These are phyloP conservation scores for Podarcis cretensis DNA, from an alignment of 2,113 vertebrate genomes.

Conservation along the genomic window DNA sequence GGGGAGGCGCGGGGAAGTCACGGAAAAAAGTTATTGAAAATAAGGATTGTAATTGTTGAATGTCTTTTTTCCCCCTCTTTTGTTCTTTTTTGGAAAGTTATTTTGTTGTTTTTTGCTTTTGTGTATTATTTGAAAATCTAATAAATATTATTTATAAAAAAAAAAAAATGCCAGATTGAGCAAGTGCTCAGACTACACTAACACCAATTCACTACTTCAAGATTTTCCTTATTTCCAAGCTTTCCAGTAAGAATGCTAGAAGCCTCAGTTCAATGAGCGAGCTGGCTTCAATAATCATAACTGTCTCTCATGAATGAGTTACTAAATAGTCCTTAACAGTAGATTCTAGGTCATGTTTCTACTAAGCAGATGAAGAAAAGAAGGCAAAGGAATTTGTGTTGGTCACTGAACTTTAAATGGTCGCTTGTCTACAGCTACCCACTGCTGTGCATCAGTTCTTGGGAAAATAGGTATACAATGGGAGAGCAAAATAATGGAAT, in stretches of 20 bases:
- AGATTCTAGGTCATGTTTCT: background rate
- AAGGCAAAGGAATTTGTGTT: background rate
- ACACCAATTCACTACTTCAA: background rate
- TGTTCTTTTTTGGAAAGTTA: too few relatives aligned
- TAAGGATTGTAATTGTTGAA: too few relatives aligned
- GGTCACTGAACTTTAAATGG: background rate
- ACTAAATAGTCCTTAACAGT: rapidly evolving
- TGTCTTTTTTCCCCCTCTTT: too few relatives aligned
- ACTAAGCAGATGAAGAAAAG: background rate
- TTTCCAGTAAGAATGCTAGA: background rate
- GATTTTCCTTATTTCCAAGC: background rate
- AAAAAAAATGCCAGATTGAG: background rate
- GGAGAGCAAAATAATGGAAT: background rate
- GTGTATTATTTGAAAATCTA: too few relatives aligned
- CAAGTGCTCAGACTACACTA: background rate
- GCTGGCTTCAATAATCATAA: background rate
- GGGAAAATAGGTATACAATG: background rate
- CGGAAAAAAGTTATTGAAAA: too few relatives aligned
- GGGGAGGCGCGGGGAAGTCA: too few relatives aligned
- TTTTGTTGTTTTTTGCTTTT: too few relatives aligned
- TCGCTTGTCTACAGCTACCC: background rate
- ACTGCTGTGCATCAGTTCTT: background rate
- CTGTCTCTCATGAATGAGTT: rapidly evolving
- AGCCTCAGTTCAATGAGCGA: too few relatives aligned
- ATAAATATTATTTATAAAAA: too few relatives aligned